A percentile compares a stretch with the other conserved stretches of the same genome.
Evolutionary conservation across 2,797 vertebrate genomes (phyloP).

Genomic region (Microcaecilia unicolor): DNA sequence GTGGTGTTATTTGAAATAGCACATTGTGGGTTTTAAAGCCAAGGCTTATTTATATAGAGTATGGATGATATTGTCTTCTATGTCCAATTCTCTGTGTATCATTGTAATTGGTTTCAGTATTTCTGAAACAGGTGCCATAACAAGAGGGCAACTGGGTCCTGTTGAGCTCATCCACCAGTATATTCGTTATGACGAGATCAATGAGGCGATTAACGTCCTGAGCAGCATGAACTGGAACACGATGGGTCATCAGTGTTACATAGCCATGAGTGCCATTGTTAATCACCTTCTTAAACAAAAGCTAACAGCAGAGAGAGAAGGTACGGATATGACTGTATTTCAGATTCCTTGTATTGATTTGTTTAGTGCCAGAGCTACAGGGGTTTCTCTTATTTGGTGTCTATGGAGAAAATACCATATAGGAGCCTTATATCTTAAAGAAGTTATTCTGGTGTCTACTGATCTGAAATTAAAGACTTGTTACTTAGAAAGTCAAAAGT

Average conservation of each 20-base stretch:
- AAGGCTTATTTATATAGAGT: no score
- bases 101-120: conserved; percentile 10
- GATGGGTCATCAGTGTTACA: conserved; percentile 65
- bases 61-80: no score
- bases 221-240: conserved; percentile 85
- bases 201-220: conserved; percentile 73
- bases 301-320: conserved; percentile 74
- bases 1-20: no score
- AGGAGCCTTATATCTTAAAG: no score
- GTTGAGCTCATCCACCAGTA: conserved; percentile 76
- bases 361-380: no score
- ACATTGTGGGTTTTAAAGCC: no score
- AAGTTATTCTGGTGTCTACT: no score
- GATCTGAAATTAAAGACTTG: no score
- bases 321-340: conserved; percentile 35
- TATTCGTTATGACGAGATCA: conserved; percentile 64
- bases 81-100: no score
- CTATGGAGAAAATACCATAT: no score
- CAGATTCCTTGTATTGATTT: not conserved
- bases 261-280: conserved; percentile 67
- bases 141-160: conserved; percentile 60
- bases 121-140: conserved; percentile 68
- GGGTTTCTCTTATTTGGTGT: no score
- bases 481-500: no score
- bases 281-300: conserved; percentile 84